Conservation (phyloP, 2,113 vertebrate genomes). For the Delphinapterus leucas region DNA sequence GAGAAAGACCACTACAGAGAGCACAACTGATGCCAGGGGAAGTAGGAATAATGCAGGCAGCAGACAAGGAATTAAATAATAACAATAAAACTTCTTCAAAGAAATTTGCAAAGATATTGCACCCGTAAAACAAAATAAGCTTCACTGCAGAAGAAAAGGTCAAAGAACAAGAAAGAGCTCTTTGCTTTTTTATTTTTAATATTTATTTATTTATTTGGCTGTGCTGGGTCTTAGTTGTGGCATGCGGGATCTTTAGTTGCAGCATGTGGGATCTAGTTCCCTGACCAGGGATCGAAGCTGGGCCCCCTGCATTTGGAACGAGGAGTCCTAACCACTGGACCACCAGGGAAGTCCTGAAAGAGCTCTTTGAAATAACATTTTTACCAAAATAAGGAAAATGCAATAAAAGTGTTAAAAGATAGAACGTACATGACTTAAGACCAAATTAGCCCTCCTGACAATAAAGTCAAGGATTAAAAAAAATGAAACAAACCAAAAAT, state of each 20-base stretch:
- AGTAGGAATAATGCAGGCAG: background rate
- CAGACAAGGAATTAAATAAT: background rate
- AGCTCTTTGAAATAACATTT: background rate
- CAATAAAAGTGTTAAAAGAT: background rate
- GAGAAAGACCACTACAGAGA: background rate
- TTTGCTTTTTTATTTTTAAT: background rate
- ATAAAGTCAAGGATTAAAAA: background rate
- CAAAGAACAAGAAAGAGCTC: background rate
- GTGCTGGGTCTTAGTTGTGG: no score
- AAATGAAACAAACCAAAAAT: background rate
- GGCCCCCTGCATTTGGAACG: no score
- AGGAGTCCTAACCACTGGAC: no score
- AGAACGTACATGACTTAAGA: background rate
- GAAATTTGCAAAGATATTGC: background rate
- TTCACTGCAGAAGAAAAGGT: background rate
- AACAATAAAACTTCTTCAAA: background rate
- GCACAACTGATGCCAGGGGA: background rate
- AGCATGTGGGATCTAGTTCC: no score
- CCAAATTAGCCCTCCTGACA: background rate
- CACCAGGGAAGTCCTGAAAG: background rate
- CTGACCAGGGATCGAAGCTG: no score
- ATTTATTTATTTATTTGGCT: no score
- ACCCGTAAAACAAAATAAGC: background rate
- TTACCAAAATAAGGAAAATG: background rate
- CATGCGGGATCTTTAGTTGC: no score